Evolutionary conservation across 2,113 vertebrate species (phyloP), one percentile per base, ranked within the genome.

Genomic region (Lophura nycthemera): DNA sequence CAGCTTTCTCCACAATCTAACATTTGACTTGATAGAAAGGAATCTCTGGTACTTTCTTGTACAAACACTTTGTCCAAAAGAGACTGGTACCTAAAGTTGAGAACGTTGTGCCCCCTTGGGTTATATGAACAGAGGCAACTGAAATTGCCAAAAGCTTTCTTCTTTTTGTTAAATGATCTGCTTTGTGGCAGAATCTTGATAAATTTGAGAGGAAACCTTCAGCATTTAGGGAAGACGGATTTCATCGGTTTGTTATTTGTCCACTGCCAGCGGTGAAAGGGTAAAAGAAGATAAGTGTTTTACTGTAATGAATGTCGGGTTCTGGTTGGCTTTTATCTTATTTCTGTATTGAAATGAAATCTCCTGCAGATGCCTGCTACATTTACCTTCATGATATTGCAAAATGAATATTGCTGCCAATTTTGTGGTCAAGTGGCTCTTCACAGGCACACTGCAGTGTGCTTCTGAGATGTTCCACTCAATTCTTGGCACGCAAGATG

Each of bases 381-480:
- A 36, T n/a, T 73, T 83, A n/a, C 50, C 57, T 86, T 83, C n/a
- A 18, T 18, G 43, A 8, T 40, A 56, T 9, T 69, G 36, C 56
- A 75, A 64, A 84, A 54, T 88, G 20, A 85, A 60, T 42, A 66
- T 79, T 47, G n/a, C 36, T 86, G 88, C 63, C 48, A 59, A 40
- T 89, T 95, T 92, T 66, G 73, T 36, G 59, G 80, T 56, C 75
- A 67, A 63, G 24, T 75, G 83, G 30, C 32, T 81, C 74, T 24
- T 1, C 38, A 20, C 7, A 57, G 72, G 32, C 45, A 71, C 11
- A n/a, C 12, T 38, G 22, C 14, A n/a, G 38, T 1, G 1, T 0
- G 0, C 29, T 85, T 65, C 86, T 80, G 75, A 40, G 66, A 42
- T 5, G 4, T 36, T 65, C 43, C 3, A 0, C 86, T 83, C 3